A percentile compares a stretch with the other conserved stretches of the same genome.
phyloP scores from a whole-genome alignment of 2,888 invertebrate genomes.

The Gastrophysa polygoni region DNA sequence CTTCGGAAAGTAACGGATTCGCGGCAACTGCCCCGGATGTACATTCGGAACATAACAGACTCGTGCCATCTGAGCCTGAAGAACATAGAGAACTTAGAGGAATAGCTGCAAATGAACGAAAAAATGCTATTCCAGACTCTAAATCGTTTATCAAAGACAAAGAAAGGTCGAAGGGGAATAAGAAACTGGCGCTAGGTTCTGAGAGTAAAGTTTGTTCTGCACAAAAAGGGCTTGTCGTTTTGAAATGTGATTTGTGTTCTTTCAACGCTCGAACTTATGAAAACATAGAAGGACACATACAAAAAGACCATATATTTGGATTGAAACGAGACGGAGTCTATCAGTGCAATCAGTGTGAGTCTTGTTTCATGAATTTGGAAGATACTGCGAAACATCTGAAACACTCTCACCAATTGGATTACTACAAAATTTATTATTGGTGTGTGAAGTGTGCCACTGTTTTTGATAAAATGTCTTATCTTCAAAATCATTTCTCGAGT shows the following conservation, averaged over 20 bases:
- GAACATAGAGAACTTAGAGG: too few species aligned
- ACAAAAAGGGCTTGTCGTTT: constrained; percentile 12
- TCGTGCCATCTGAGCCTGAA: too few species aligned
- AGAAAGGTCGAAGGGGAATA: too few species aligned
- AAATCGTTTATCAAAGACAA: too few species aligned
- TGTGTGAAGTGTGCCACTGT: constrained; percentile 13
- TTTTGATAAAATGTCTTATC: background rate
- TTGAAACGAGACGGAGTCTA: background rate
- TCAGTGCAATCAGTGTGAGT: background rate
- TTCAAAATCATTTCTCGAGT: background rate
- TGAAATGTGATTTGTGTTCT: constrained; percentile 16
- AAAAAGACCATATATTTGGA: background rate
- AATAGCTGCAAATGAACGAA: too few species aligned
- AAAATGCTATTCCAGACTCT: too few species aligned
- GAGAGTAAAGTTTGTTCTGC: background rate
- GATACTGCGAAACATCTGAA: constrained; percentile 4
- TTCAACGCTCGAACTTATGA: constrained; percentile 14
- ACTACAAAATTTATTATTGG: constrained; percentile 16
- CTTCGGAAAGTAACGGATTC: too few species aligned
- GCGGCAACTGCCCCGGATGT: too few species aligned
- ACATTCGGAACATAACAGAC: too few species aligned
- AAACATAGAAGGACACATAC: background rate
- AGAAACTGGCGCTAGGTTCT: background rate
- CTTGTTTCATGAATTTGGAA: background rate
- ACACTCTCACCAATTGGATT: background rate